Evolutionary conservation across 2,113 vertebrate genomes (phyloP).

Genomic region (Periophthalmodon schlosseri): DNA sequence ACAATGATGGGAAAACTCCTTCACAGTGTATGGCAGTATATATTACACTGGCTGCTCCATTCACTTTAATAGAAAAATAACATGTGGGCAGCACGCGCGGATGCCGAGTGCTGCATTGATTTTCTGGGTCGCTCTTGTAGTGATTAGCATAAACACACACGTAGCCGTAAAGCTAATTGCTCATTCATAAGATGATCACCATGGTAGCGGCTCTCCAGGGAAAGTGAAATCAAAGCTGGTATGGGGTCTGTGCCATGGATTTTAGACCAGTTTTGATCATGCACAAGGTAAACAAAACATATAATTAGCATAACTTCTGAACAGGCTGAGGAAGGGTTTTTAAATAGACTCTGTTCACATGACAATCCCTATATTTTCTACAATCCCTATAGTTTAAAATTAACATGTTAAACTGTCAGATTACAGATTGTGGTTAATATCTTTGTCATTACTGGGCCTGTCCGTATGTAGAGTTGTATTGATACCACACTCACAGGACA

Average conservation of each 20-base stretch:
- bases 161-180: slow-evolving; percentile 30
- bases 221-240: slow-evolving; percentile 17
- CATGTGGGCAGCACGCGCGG: not conserved
- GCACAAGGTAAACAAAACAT: not conserved
- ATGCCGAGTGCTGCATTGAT: not conserved
- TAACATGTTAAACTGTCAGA: too few species aligned
- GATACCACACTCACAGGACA: too few species aligned
- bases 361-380: too few species aligned
- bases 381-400: too few species aligned
- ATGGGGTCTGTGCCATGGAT: not conserved
- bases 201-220: slow-evolving; percentile 37
- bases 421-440: too few species aligned
- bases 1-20: not conserved
- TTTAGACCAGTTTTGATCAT: not conserved
- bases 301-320: not conserved
- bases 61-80: not conserved
- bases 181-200: slow-evolving; percentile 52
- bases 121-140: slow-evolving; percentile 13
- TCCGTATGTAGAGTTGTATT: too few species aligned
- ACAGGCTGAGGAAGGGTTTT: not conserved
- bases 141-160: slow-evolving; percentile 21
- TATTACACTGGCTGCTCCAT: not conserved
- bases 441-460: too few species aligned
- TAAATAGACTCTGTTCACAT: too few species aligned
- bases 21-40: not conserved